Base-by-base conservation (phyloP, 1,140 invertebrate genomes). In the Cotesia vestalis region DNA sequence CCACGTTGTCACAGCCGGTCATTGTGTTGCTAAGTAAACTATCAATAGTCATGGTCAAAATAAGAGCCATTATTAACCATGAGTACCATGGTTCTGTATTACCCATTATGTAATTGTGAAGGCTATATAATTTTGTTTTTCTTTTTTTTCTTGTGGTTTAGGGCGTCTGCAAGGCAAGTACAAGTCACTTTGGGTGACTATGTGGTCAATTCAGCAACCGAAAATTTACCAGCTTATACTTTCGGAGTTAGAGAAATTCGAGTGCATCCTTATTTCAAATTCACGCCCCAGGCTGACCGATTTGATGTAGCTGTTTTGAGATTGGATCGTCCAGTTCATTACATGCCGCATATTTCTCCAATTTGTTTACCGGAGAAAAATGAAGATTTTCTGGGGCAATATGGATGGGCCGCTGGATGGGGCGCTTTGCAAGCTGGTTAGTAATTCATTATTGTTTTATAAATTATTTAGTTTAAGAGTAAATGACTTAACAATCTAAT, bases 1-100 rank as follows among this genome's bases (percentile, higher is more conserved):
- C 72, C 96, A 98, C 87, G 95, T 99, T 1, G 95, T 98, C 35
- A 98, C 96, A 36, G 97, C 97, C 11, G 97, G 97, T 3, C 97
- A 99, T 85, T 99, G 97, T 85, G 97, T 98, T 52, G 95, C 95
- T 35, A 91, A 91, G 91, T 91, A 86, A 88, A 85, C 80, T 35
- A 0, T 67, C 62, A 36, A 36, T 40, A 36, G 35, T 64, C 60
- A 61, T 46, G 40, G 40, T 46, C 40, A 46, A 46, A 46, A 46
- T 46, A 46, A 11, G 11, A 46, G 8, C 40, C 40, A 61, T 27
- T 61, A 61, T 27, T 8, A 27, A 64, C n/a, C 12, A 14, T 38
- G 4, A 64, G 0, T 4, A 9, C n/a, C 3, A 40, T 38, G 12
- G 34, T 38, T 46, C 11, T 46, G 40, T 46, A 46, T 8, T 46